Evolutionary conservation across 2,888 invertebrate genomes (phyloP).

Genomic region (Drosophila diplacantha): DNA sequence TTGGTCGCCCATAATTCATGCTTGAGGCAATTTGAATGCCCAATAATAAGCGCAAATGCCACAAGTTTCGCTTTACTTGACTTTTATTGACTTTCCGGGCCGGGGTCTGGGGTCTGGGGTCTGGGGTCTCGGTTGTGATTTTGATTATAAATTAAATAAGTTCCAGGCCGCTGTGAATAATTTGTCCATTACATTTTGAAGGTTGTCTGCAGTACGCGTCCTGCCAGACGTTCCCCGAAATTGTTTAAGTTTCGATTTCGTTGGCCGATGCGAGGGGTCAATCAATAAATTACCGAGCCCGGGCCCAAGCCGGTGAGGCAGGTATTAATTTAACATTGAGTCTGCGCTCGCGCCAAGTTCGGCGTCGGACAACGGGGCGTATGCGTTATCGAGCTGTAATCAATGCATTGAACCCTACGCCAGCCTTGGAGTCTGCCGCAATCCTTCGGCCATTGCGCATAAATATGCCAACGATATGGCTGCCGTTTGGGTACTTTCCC

Average conservation of each 20-base stretch:
- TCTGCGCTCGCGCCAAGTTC: not conserved
- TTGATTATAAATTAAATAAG: conserved; percentile 71
- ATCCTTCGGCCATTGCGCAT: conserved; percentile 32
- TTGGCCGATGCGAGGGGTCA: conserved; percentile 7
- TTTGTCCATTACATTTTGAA: conserved; percentile 28
- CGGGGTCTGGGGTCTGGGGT: conserved; percentile 10
- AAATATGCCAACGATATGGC: conserved; percentile 52
- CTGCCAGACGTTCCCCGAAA: conserved; percentile 1
- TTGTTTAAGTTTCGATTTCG: conserved; percentile 45
- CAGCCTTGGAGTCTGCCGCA: conserved; percentile 23
- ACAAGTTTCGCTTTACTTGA: conserved; percentile 56
- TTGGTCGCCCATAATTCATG: conserved; percentile 64
- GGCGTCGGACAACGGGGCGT: conserved; percentile 28
- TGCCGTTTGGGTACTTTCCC: conserved; percentile 9
- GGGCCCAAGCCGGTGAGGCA: conserved; percentile 9
- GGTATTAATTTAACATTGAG: conserved; percentile 47
- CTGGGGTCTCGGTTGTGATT: conserved; percentile 47
- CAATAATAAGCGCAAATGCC: conserved; percentile 67
- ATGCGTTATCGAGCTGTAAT: conserved; percentile 48
- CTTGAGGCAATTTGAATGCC: conserved; percentile 72
- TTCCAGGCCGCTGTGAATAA: conserved; percentile 42
- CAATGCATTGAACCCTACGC: conserved; percentile 58
- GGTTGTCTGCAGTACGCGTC: conserved; percentile 20
- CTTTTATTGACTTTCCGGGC: conserved; percentile 64
- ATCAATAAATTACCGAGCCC: conserved; percentile 65